Percentiles rank a stretch among this genome's conserved stretches.
Evolutionary conservation across 2,113 vertebrate genomes (phyloP).

Genomic region (Eupsittula cactorum): DNA sequence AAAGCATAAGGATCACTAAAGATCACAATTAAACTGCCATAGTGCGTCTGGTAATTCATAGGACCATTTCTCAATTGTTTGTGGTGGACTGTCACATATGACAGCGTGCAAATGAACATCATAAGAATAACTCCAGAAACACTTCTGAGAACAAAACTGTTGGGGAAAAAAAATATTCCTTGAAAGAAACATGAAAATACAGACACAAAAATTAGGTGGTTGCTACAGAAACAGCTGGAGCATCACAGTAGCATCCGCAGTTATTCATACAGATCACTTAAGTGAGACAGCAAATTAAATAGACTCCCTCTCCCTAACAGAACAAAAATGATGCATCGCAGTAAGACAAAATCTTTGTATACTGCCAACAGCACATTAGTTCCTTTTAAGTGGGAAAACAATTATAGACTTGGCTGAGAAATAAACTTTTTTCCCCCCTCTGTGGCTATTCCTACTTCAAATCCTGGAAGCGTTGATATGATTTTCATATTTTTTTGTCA

Average conservation of each 20-base stretch:
- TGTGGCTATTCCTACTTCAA: neutral
- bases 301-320: neutral
- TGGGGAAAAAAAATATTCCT: neutral
- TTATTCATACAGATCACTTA: slow-evolving; percentile 11
- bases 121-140: slow-evolving; percentile 1
- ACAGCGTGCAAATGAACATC: neutral
- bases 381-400: slow-evolving; percentile 26
- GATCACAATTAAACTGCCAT: neutral
- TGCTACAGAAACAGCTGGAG: slow-evolving; percentile 45
- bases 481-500: neutral
- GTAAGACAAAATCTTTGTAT: neutral
- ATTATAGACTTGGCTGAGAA: slow-evolving; percentile 1
- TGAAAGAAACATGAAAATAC: slow-evolving; percentile 3
- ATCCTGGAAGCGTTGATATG: neutral
- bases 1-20: neutral
- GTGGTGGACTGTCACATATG: neutral
- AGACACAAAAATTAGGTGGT: neutral
- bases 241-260: neutral
- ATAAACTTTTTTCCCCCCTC: neutral
- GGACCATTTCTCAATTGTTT: neutral
- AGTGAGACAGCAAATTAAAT: slow-evolving; percentile 19
- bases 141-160: neutral
- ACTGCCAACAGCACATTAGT: neutral
- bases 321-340: neutral
- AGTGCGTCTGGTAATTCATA: neutral